Evolutionary conservation across 2,888 invertebrate species (phyloP).

Genomic region (Bombylius major): DNA sequence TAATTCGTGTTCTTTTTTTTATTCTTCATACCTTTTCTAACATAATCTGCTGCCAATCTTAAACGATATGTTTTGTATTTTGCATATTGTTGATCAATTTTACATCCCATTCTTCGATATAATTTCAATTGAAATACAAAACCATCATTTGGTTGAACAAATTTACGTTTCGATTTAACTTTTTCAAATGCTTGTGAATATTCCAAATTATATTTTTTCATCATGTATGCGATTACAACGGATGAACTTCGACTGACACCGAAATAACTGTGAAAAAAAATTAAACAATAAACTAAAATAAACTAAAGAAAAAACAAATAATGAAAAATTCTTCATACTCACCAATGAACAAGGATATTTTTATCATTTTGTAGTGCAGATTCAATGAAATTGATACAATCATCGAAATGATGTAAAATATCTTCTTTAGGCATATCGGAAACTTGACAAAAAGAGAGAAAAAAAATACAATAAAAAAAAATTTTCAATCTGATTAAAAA

Average conservation of each 20-base stretch:
- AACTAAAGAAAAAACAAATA: neutral
- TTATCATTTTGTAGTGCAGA: conserved; percentile 49
- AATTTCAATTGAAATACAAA: conserved; percentile 67
- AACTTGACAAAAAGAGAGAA: conserved; percentile 39
- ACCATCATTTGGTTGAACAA: conserved; percentile 68
- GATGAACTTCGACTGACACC: conserved; percentile 86
- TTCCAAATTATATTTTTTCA: conserved; percentile 68
- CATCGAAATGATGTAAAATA: conserved; percentile 63
- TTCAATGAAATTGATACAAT: conserved; percentile 64
- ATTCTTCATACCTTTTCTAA: conserved; percentile 50
- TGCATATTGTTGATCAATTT: conserved; percentile 53
- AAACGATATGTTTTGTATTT: conserved; percentile 63
- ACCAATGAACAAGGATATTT: conserved; percentile 79
- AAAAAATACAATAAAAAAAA: neutral
- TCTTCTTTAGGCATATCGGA: conserved; percentile 79
- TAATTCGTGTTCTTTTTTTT: neutral
- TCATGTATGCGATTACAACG: conserved; percentile 72
- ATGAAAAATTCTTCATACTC: conserved; percentile 17
- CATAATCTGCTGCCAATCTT: conserved; percentile 66
- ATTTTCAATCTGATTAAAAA: too few species aligned
- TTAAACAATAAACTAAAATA: neutral
- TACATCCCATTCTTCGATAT: conserved; percentile 65
- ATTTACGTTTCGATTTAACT: conserved; percentile 57
- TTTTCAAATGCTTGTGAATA: conserved; percentile 57
- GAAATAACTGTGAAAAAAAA: conserved; percentile 50